Base-by-base conservation (phyloP, 2,797 vertebrate species). In the Microtus obscurus region DNA sequence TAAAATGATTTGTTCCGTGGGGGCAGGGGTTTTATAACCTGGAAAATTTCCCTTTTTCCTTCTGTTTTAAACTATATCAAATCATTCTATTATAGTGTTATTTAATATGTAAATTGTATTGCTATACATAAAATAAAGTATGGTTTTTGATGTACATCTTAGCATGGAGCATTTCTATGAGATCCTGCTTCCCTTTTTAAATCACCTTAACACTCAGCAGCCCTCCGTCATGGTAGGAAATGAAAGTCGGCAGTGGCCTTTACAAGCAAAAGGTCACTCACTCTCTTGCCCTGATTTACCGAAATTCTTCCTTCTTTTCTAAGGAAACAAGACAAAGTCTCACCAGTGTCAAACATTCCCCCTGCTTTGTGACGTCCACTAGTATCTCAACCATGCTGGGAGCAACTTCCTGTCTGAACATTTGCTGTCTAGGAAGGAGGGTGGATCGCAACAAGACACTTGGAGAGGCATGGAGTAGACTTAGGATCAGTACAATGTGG, bases 41-140 rank as follows among this genome's bases (percentile, higher is more conserved):
- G 98, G 98, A 99, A 98, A 97, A 98, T 98, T 98, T 98, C 98
- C 96, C 97, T 98, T 99, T 99, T 99, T 99, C 98, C 98, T 99
- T 99, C 99, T 98, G 98, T 99, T 99, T 98, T 99, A 99, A 99
- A 99, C 98, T 99, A 99, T 99, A 99, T 99, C 98, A 99, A 99
- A 99, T 99, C 99, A 99, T 99, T 99, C 99, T 99, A 99, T 99
- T 98, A 99, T 99, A 99, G 99, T 99, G 99, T 99, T 99, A 99
- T 99, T 99, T 99, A 99, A 99, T 99, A 99, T 99, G 99, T 99
- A 99, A 99, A 99, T 99, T 99, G 99, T 99, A 99, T 99, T 99
- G 99, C 99, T 99, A 99, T 99, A 99, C 99, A 99, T 99, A 99
- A 99, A 99, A 99, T 99, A 99, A 99, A 99, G 99, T 99, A 99